These are phyloP conservation scores for Pomatostomus ruficeps DNA, from an alignment of 2,113 vertebrate species.

Conservation along the genomic window DNA sequence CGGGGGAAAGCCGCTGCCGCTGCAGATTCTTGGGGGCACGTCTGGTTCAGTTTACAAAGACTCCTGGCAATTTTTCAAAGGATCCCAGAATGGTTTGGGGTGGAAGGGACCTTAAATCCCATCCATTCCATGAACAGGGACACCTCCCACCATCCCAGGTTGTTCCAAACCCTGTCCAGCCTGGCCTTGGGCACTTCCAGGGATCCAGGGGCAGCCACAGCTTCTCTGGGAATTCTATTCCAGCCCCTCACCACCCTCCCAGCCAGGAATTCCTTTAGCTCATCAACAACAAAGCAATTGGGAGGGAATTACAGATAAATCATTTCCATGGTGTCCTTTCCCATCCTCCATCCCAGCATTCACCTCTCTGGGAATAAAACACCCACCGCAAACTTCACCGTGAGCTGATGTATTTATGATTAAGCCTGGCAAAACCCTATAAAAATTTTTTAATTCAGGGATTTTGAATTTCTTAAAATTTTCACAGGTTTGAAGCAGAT, in stretches of 20 bases:
- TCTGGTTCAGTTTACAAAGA: background rate
- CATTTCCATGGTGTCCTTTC: background rate
- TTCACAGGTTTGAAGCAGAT: background rate
- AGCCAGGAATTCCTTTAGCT: background rate
- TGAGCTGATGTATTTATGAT: background rate
- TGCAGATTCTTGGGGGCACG: background rate
- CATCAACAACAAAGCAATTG: background rate
- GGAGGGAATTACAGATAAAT: background rate
- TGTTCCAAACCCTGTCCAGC: rapidly evolving
- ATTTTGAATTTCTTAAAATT: background rate
- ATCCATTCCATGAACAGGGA: background rate
- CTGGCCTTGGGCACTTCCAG: background rate
- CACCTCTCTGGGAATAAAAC: background rate
- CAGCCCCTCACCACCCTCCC: rapidly evolving
- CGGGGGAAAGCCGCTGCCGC: background rate
- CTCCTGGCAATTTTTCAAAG: background rate
- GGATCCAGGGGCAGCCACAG: background rate
- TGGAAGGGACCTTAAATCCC: background rate
- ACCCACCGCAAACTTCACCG: background rate
- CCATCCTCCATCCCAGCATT: background rate
- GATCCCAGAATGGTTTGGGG: background rate
- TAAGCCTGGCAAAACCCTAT: background rate
- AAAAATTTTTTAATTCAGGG: background rate
- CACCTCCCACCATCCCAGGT: rapidly evolving
- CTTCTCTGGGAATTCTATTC: background rate